A percentile compares a stretch with the other conserved stretches of the same genome.
Conservation (phyloP, 1,140 invertebrate genomes). For the Drosophila lini region DNA sequence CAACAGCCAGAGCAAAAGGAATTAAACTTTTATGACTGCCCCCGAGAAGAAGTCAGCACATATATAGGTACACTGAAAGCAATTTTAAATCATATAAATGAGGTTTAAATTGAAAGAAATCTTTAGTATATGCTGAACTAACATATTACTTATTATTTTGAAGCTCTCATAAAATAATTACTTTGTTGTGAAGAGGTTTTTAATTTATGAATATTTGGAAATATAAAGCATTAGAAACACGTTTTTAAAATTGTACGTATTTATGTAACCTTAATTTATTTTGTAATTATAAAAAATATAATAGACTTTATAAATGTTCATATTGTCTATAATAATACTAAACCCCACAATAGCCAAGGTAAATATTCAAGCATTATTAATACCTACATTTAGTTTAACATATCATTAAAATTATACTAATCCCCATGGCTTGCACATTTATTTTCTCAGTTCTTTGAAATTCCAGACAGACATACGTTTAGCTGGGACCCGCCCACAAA, state of each 20-base stretch:
- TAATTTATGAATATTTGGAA: too few species aligned
- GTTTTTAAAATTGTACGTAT: too few species aligned
- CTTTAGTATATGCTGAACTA: background rate
- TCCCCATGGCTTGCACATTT: background rate
- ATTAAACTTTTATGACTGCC: slow-evolving; percentile 70
- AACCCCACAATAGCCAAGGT: too few species aligned
- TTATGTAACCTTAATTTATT: too few species aligned
- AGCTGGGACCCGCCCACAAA: background rate
- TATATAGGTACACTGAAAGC: background rate
- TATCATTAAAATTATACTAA: background rate
- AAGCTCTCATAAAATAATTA: too few species aligned
- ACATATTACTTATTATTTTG: background rate
- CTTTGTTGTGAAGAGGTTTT: too few species aligned
- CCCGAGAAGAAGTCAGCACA: slow-evolving; percentile 51
- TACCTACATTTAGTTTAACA: too few species aligned
- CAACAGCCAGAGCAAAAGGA: slow-evolving; percentile 42
- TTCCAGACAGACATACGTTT: slow-evolving; percentile 35
- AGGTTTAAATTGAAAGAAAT: background rate
- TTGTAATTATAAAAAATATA: too few species aligned
- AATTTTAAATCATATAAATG: background rate
- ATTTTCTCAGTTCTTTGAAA: slow-evolving; percentile 1
- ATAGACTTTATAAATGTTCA: too few species aligned
- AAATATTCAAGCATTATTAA: too few species aligned
- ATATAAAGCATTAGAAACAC: too few species aligned
- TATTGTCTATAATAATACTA: too few species aligned